phyloP scores from a whole-genome alignment of 2,113 vertebrate genomes.

The Pungitius pungitius region DNA sequence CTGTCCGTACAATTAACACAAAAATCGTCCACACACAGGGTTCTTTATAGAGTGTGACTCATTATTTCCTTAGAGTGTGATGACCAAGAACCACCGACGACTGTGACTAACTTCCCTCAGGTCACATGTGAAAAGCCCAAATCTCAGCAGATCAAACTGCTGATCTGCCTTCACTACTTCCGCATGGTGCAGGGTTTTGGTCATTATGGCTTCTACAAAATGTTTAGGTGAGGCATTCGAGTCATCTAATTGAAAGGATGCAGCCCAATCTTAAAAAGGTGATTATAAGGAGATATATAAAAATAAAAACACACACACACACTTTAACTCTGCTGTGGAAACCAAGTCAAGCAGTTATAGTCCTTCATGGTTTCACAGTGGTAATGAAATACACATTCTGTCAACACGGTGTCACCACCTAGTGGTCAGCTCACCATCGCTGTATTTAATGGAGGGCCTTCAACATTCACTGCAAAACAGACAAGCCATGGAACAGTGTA shows the following conservation, averaged over 20 bases:
- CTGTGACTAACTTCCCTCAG: constrained; percentile 57
- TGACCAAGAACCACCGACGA: constrained; percentile 31
- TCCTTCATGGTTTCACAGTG: not conserved
- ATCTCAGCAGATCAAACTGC: not conserved
- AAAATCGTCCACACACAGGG: not conserved
- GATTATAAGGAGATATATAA: no score
- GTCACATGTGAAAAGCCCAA: constrained; percentile 43
- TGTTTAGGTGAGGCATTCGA: not conserved
- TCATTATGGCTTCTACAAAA: no score
- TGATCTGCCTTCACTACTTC: not conserved
- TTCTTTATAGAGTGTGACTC: constrained; percentile 14
- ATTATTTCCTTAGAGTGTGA: constrained; percentile 37
- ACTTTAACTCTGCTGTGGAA: no score
- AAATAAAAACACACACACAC: no score
- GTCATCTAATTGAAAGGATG: not conserved
- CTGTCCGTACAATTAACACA: not conserved
- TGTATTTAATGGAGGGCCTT: not conserved
- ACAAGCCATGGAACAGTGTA: not conserved
- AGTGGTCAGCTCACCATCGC: constrained; percentile 35
- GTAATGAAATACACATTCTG: no score
- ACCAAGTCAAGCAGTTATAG: not conserved
- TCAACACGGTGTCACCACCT: constrained; percentile 51
- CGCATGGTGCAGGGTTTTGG: not conserved
- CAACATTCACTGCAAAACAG: not conserved
- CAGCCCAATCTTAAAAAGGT: not conserved